A percentile compares a stretch with the other conserved stretches of the same genome.
phyloP scores from a whole-genome alignment of 2,113 vertebrate species.

The Gracilinanus agilis region DNA sequence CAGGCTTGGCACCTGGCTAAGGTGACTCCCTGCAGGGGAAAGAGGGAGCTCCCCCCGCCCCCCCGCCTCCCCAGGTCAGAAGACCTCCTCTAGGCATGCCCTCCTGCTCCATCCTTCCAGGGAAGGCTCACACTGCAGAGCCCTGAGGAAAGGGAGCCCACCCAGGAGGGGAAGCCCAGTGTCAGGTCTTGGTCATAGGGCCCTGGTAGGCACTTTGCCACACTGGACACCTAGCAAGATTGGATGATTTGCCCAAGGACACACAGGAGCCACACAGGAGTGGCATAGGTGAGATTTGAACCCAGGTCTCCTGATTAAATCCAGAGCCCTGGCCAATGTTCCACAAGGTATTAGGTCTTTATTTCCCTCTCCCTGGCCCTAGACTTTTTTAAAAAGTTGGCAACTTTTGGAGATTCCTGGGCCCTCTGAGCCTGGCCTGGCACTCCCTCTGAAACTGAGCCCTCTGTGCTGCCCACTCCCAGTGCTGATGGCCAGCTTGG shows the following conservation, averaged over 20 bases:
- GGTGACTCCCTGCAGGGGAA: too few relatives aligned
- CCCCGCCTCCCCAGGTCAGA: too few relatives aligned
- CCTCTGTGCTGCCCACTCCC: not conserved
- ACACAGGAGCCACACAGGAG: not conserved
- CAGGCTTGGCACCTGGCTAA: not conserved
- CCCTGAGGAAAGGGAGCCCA: not conserved
- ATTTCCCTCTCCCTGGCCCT: not conserved
- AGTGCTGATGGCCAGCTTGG: not conserved
- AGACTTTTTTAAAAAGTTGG: too few relatives aligned
- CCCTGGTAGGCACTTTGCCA: not conserved
- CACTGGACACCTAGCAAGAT: not conserved
- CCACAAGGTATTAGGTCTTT: too few relatives aligned
- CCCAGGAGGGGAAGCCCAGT: not conserved
- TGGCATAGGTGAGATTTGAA: slow-evolving; percentile 29
- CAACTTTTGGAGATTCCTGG: not conserved
- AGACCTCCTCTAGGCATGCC: too few relatives aligned
- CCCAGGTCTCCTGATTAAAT: not conserved
- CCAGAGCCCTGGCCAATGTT: slow-evolving; percentile 23
- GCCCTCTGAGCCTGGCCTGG: too few relatives aligned
- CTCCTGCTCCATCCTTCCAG: not conserved
- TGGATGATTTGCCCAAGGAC: too few relatives aligned
- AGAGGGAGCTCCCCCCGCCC: too few relatives aligned
- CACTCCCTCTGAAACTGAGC: too few relatives aligned
- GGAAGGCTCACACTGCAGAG: not conserved
- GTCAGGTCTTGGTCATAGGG: not conserved